Conservation (phyloP, 2,797 vertebrate species). For the Fistularia commersonii region DNA sequence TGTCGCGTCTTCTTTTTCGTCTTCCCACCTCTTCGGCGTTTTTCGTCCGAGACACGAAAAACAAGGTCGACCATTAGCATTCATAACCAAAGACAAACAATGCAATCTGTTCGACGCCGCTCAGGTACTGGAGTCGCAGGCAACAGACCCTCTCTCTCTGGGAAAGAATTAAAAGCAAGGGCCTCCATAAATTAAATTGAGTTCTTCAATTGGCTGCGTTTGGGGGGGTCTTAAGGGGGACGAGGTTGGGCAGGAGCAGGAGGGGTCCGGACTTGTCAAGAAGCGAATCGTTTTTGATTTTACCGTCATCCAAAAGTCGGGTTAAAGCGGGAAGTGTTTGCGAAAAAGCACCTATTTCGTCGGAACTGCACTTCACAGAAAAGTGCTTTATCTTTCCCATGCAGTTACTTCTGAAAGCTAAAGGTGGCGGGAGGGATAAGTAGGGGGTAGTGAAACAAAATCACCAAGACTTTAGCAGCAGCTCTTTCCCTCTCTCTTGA, state of each 20-base stretch:
- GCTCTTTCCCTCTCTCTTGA: slow-evolving; percentile 29
- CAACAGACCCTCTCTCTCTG: slow-evolving; percentile 17
- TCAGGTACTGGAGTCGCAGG: slow-evolving; percentile 46
- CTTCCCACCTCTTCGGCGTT: slow-evolving; percentile 27
- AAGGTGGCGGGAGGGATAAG: slow-evolving; percentile 7
- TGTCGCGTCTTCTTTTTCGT: background rate
- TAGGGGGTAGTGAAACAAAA: slow-evolving; percentile 28
- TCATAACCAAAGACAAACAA: slow-evolving; percentile 56
- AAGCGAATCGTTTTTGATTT: slow-evolving; percentile 32
- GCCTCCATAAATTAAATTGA: slow-evolving; percentile 70
- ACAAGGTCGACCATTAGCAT: slow-evolving; percentile 77
- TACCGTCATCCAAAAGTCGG: slow-evolving; percentile 16
- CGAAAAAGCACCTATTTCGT: no score
- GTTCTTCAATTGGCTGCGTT: slow-evolving; percentile 41
- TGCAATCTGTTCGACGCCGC: slow-evolving; percentile 49
- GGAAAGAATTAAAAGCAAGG: slow-evolving; percentile 70
- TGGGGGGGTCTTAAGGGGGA: slow-evolving; percentile 53
- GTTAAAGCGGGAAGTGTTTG: slow-evolving; percentile 27
- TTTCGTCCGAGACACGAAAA: slow-evolving; percentile 47
- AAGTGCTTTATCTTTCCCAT: no score
- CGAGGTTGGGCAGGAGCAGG: slow-evolving; percentile 29
- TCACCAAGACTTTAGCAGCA: slow-evolving; percentile 39
- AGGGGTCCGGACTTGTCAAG: slow-evolving; percentile 35
- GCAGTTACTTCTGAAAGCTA: slow-evolving; percentile 32
- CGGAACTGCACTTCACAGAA: slow-evolving; percentile 13